Evolutionary conservation across 2,888 invertebrate species (phyloP), one percentile per base, ranked within the genome.

Genomic region (Rotaria magnacalcarata): DNA sequence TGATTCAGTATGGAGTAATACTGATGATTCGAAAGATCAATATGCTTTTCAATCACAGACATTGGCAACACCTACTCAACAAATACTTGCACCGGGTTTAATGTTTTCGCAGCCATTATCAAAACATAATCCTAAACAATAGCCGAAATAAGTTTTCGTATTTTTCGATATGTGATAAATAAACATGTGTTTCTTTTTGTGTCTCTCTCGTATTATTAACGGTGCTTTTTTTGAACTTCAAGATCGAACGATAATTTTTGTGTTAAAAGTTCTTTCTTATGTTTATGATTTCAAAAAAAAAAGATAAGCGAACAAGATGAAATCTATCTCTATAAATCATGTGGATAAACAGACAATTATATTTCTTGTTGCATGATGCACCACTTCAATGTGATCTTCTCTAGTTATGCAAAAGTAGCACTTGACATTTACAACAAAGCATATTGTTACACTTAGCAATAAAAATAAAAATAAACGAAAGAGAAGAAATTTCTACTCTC

Each of bases 191-290:
- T 34, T 67, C 2, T 67, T 67, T 2, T 67, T 34, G 34, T 34
- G 34, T 34, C 34, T 34, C 34, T 34, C 34, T 34, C 34, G 67
- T 67, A 67, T 67, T 67, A 67, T n/a, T 14, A 67, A 67, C 34
- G 67, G 67, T 67, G 67, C 67, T 67, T 14, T 14, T 67, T 67
- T 67, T 34, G 34, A 67, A 67, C 34, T 67, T 34, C 14, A 27
- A 67, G 67, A 34, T 67, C 67, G 67, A 34, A 34, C 67, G 67
- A 67, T 67, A 34, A 27, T 67, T 67, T 27, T 16, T 67, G 67
- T 34, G 67, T 67, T 67, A 67, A 60, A 60, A 60, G 27, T 67
- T 67, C 14, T 27, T 67, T 34, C 67, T 67, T 67, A 67, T 34
- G 2, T 67, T 67, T 67, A 67, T 67, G 67, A 67, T 67, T 67